These are phyloP conservation scores for Hippopotamus amphibius DNA, from an alignment of 2,113 vertebrate genomes.

Conservation along the genomic window DNA sequence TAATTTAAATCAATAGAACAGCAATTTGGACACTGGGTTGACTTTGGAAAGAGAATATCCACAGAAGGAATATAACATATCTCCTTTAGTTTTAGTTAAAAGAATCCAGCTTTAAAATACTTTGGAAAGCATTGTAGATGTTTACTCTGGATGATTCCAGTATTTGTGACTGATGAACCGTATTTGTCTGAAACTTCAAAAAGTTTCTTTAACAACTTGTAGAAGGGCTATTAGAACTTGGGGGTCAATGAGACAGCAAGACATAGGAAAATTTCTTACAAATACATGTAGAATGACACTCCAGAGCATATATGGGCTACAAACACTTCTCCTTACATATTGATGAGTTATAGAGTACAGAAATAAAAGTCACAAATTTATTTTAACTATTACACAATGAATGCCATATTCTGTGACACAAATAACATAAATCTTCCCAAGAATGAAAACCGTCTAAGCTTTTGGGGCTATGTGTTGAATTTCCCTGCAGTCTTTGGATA, in stretches of 20 bases:
- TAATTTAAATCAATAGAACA: neutral
- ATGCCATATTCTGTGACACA: neutral
- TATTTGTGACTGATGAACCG: neutral
- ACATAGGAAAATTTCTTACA: neutral
- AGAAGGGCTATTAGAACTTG: neutral
- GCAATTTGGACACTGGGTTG: neutral
- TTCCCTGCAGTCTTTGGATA: neutral
- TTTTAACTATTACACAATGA: conserved; percentile 3
- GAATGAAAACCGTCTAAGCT: neutral
- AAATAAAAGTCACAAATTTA: neutral
- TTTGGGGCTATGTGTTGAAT: neutral
- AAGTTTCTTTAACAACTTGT: neutral
- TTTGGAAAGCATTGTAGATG: neutral
- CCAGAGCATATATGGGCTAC: conserved; percentile 2
- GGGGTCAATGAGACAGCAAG: neutral
- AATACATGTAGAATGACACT: neutral
- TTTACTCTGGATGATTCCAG: neutral
- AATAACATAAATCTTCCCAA: neutral
- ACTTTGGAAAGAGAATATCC: neutral
- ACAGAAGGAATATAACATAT: neutral
- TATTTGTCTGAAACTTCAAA: neutral
- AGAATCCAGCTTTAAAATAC: neutral
- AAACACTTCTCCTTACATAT: conserved; percentile 46
- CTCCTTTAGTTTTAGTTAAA: neutral
- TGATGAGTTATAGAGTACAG: conserved; percentile 8